Evolutionary conservation across 2,888 invertebrate genomes (phyloP), one percentile per base, ranked within the genome.

Genomic region (Chesias legatella): DNA sequence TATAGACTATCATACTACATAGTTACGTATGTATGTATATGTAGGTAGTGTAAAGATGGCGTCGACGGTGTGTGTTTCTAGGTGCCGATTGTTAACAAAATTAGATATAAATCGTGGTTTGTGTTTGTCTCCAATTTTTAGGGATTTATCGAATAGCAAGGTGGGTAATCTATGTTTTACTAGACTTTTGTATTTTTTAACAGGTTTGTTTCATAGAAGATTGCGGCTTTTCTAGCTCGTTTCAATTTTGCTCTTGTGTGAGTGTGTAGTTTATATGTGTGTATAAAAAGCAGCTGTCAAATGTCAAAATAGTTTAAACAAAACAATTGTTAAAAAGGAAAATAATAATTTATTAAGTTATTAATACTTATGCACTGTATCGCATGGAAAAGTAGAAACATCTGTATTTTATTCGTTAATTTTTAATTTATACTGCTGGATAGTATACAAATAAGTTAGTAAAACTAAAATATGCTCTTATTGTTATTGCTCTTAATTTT

Each of bases 41-140:
- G 10, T 31, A 65, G 54, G 82, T 85, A 83, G 83, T 85, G 79
- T 79, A 83, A 90, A 90, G 80, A 90, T 90, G 90, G 90, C 90
- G 90, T 88, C 90, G 76, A 86, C 88, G 73, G 89, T 90, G 76
- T 90, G 90, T 81, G 88, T 89, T 77, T 89, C 89, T 77, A 81
- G 83, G 73, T 88, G 90, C 81, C 90, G 90, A 81, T 79, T 90
- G 73, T 79, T 91, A 71, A 79, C 90, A 67, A 89, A 90, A 86
- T 83, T 90, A 80, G 90, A 90, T 81, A 82, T 90, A 81, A 88
- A 88, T 81, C 90, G 90, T 80, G 86, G 77, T 71, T 81, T 88
- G 84, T 86, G 86, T 84, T 81, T 88, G 75, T 81, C 85, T 60
- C 78, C 88, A 59, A 70, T 86, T 75, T 81, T 83, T 69, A 84